Base-by-base conservation (phyloP, 2,113 vertebrate species). In the Nannobrachium achirus region DNA sequence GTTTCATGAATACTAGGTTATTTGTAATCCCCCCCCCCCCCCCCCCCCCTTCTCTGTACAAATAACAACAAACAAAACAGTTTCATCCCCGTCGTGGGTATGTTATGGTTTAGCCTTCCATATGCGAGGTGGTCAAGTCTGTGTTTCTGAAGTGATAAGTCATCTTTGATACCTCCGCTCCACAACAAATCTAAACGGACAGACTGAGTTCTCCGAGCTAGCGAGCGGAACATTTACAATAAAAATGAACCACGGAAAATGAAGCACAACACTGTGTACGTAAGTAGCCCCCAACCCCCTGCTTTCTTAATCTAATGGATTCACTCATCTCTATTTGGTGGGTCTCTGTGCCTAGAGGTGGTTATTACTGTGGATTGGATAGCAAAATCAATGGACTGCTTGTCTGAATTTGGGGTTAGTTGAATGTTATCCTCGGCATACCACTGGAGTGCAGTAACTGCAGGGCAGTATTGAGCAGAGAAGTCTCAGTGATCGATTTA, bases 181-280 rank as follows among this genome's bases (percentile, higher is more conserved):
- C 51, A 67, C 63, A 86, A 75, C 68, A 81, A 84, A 81, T 71
- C n/a, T 56, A 82, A 74, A 6, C 40, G 67, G 77, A 71, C 77
- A 80, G 75, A 82, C 52, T 81, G 84, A 73, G 73, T 66, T 70
- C 70, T 56, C 69, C 45, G 59, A n/a, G n/a, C n/a, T n/a, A n/a
- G n/a, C n/a, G n/a, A 70, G 55, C 42, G 40, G 18, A 55, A 40
- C 52, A 45, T 68, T 57, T 78, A 70, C 10, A 25, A 55, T 53
- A 11, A 68, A 65, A 71, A 45, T 25, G 19, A 19, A 58, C 20
- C 46, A 4, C 1, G 48, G 14, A 18, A 15, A 59, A 39, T 46
- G 20, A 56, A 67, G 8, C 16, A 62, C 42, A 61, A 11, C 38
- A 33, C 25, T 42, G 10, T 46, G 16, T 38, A 33, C 7, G 25